A percentile compares a stretch with the other conserved stretches of the same genome.
These are phyloP conservation scores for Synergus laeviventris DNA, from an alignment of 2,888 invertebrate species.

Conservation along the genomic window DNA sequence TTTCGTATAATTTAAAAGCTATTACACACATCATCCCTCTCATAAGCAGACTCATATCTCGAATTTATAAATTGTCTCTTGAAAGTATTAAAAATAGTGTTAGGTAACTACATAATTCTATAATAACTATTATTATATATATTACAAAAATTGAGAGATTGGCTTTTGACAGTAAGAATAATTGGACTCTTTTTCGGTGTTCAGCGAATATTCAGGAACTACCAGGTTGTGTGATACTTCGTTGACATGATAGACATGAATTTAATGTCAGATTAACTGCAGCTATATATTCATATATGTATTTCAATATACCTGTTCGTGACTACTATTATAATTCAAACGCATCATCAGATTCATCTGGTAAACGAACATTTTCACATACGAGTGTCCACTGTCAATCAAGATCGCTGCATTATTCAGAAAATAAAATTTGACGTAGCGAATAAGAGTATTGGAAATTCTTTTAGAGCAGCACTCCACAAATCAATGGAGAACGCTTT, in stretches of 20 bases:
- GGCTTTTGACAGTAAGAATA: too few species aligned
- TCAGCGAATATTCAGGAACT: background rate
- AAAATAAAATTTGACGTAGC: background rate
- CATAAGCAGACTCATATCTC: too few species aligned
- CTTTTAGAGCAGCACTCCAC: too few species aligned
- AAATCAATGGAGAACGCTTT: too few species aligned
- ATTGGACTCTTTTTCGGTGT: background rate
- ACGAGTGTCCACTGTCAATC: constrained; percentile 1
- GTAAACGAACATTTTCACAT: constrained; percentile 1
- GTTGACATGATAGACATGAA: constrained; percentile 21
- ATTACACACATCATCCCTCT: too few species aligned
- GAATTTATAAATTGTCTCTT: too few species aligned
- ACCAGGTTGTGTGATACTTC: constrained; percentile 18
- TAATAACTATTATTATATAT: too few species aligned
- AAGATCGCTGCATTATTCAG: background rate
- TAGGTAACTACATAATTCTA: too few species aligned
- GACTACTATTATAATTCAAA: constrained; percentile 23
- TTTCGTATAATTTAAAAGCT: too few species aligned
- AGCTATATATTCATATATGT: background rate
- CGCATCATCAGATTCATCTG: background rate
- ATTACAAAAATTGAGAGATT: too few species aligned
- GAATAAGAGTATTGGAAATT: background rate
- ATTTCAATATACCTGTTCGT: constrained; percentile 23
- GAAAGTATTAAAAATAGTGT: too few species aligned
- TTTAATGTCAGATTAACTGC: constrained; percentile 26